These are phyloP conservation scores for Prosopocoilus inquinatus DNA, from an alignment of 2,888 invertebrate genomes.

Conservation along the genomic window DNA sequence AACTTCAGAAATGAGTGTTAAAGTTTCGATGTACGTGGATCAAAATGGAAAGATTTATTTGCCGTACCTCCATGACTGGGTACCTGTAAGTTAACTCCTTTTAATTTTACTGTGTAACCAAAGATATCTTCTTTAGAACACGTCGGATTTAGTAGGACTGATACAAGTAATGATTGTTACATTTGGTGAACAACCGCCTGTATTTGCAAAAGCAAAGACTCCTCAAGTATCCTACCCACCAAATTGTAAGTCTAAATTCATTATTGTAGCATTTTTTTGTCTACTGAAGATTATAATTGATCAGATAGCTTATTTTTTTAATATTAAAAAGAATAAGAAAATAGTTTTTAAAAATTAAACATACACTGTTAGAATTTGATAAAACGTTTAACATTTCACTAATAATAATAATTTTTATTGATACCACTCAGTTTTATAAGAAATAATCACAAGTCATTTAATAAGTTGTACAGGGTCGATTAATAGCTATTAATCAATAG, in stretches of 20 bases:
- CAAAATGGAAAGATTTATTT: slow-evolving; percentile 93
- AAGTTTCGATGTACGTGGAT: slow-evolving; percentile 91
- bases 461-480: no score
- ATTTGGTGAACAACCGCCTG: slow-evolving; percentile 95
- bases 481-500: no score
- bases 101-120: not conserved
- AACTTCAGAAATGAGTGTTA: slow-evolving; percentile 92
- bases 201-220: slow-evolving; percentile 72
- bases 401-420: no score
- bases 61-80: slow-evolving; percentile 96
- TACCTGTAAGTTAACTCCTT: slow-evolving; percentile 55
- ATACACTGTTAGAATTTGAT: no score
- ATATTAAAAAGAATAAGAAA: no score
- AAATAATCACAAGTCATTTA: no score
- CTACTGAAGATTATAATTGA: not conserved
- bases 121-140: slow-evolving; percentile 53
- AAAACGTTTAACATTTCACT: no score
- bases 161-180: slow-evolving; percentile 89
- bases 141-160: slow-evolving; percentile 83
- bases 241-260: not conserved
- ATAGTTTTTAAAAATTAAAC: no score
- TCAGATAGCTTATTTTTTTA: not conserved
- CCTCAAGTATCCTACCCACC: slow-evolving; percentile 19
- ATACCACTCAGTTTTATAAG: no score
- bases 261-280: not conserved